Evolutionary conservation across 2,888 invertebrate species (phyloP).

Genomic region (Chrysopilus asiliformis): DNA sequence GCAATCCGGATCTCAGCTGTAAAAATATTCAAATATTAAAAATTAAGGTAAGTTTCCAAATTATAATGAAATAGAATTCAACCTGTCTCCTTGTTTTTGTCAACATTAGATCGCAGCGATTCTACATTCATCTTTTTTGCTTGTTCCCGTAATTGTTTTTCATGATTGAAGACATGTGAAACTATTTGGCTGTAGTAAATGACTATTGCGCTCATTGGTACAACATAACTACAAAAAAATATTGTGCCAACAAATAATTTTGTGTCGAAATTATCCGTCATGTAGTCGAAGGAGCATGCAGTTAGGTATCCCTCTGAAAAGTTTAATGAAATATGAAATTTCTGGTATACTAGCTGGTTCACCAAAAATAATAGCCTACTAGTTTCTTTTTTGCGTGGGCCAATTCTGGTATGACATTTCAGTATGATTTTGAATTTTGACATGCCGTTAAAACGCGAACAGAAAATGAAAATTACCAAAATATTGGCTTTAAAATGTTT

Average conservation of each 20-base stretch:
- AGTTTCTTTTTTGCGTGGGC: too few species aligned
- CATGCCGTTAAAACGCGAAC: too few species aligned
- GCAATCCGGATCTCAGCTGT: slow-evolving; percentile 74
- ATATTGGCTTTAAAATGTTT: too few species aligned
- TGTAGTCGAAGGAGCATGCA: slow-evolving; percentile 70
- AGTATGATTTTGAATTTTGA: too few species aligned
- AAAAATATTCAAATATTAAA: too few species aligned
- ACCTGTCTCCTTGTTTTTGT: slow-evolving; percentile 51
- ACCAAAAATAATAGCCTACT: too few species aligned
- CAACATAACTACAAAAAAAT: slow-evolving; percentile 61
- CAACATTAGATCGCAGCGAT: slow-evolving; percentile 56
- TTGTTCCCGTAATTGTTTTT: slow-evolving; percentile 63
- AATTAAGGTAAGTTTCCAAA: too few species aligned
- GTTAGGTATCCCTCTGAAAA: slow-evolving; percentile 76
- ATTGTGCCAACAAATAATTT: slow-evolving; percentile 63
- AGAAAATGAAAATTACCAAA: too few species aligned
- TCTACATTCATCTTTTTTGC: slow-evolving; percentile 89
- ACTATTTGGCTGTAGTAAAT: slow-evolving; percentile 80
- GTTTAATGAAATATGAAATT: not conserved
- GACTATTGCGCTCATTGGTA: slow-evolving; percentile 63
- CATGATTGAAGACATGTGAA: slow-evolving; percentile 74
- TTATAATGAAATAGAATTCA: too few species aligned
- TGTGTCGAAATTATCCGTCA: slow-evolving; percentile 65
- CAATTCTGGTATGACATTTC: too few species aligned
- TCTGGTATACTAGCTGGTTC: too few species aligned